Base-by-base conservation (phyloP, 2,888 invertebrate species). In the Lepidocyrtinus sp. region DNA sequence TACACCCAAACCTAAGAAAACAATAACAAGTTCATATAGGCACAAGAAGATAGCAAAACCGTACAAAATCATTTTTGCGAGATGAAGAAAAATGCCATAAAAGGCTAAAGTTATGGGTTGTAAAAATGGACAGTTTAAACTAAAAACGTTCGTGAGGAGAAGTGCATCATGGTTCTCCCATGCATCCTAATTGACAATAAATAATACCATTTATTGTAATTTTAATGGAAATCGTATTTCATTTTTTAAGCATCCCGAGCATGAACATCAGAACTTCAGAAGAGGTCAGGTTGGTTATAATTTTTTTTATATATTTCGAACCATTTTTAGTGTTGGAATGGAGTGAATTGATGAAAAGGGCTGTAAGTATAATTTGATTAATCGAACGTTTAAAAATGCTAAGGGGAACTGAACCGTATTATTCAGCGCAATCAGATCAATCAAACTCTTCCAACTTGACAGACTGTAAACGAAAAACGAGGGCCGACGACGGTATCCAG, bases 391-490 rank as follows among this genome's bases (percentile, higher is more conserved):
- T 61, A 45, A 61, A 62, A 45, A 67, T 36, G 36, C 12, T 36
- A n/a, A n/a, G 36, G 36, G 67, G 25, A 36, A 68, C 62, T 75
- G 69, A 50, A 75, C 75, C 75, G 69, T 74, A 67, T 69, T n/a
- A 69, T 69, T 63, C 69, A 50, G 25, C 50, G 63, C 63, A 69
- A 75, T 75, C 75, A 75, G 75, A 75, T 75, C 75, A 75, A 75
- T 75, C 75, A 75, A 68, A 62, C 45, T 75, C 69, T 45, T 62
- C 75, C 61, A 63, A 65, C 61, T 50, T 75, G 75, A 75, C 75
- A 75, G 75, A 75, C 75, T 69, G 75, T 75, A 75, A 69, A 75
- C 68, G 75, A 75, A 45, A 36, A 36, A 24, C 19, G 5, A 25
- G 46, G 19, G 61, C 62, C 17, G 22, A 15, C 15, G 21, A 25